phyloP scores from a whole-genome alignment of 2,888 invertebrate species.

The Drosophila mulleri region DNA sequence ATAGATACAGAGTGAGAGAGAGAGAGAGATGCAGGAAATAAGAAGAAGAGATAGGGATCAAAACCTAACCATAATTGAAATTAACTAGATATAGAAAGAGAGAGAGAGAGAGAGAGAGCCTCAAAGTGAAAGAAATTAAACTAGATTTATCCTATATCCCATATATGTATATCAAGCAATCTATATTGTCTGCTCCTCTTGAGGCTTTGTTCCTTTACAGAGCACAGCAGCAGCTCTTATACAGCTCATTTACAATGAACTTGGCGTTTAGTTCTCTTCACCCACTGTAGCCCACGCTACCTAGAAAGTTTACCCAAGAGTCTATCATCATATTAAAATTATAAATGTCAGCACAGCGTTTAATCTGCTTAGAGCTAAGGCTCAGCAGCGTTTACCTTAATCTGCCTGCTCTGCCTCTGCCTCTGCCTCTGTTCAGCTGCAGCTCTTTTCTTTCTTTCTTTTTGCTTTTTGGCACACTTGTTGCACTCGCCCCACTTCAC shows the following conservation, averaged over 20 bases:
- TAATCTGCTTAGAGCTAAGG: not conserved
- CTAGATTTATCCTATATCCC: too few relatives aligned
- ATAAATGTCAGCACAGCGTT: not conserved
- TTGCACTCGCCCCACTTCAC: slow-evolving; percentile 47
- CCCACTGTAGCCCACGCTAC: not conserved
- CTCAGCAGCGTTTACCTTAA: not conserved
- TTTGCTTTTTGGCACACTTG: slow-evolving; percentile 47
- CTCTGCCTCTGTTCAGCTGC: not conserved
- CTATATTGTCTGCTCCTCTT: not conserved
- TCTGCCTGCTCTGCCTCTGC: not conserved
- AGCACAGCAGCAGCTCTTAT: not conserved
- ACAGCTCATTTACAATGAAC: not conserved
- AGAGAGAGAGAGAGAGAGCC: not conserved
- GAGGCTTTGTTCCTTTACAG: not conserved
- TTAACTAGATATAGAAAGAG: not conserved
- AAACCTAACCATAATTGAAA: too few relatives aligned
- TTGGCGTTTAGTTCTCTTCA: not conserved
- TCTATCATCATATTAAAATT: not conserved
- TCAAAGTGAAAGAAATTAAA: not conserved
- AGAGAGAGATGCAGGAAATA: too few relatives aligned
- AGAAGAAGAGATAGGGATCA: too few relatives aligned
- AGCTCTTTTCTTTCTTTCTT: not conserved
- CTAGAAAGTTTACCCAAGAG: not conserved
- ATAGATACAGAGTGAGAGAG: too few relatives aligned
- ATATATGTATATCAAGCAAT: not conserved